A percentile compares a stretch with the other conserved stretches of the same genome.
Evolutionary conservation across 2,113 vertebrate genomes (phyloP).

Genomic region (Pitta sordida): DNA sequence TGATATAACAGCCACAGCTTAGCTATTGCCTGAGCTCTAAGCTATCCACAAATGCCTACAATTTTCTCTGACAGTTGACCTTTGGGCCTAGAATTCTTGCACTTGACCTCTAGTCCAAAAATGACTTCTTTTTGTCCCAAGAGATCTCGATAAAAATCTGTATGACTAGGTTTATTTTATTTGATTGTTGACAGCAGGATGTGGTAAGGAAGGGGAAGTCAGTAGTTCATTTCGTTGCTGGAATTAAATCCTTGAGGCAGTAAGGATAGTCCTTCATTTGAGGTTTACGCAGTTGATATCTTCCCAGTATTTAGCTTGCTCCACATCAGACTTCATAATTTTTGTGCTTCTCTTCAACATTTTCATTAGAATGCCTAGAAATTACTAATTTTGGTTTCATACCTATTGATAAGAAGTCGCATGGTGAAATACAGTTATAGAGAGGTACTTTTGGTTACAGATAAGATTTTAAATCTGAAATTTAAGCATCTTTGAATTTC

Average conservation of each 20-base stretch:
- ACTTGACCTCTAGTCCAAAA: neutral
- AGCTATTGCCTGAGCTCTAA: neutral
- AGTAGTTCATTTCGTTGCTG: neutral
- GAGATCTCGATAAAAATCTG: neutral
- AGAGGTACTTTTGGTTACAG: neutral
- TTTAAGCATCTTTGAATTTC: neutral
- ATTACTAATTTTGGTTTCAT: neutral
- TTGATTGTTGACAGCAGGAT: neutral
- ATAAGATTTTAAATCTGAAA: neutral
- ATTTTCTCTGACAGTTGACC: neutral
- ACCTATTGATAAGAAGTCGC: neutral
- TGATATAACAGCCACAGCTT: neutral
- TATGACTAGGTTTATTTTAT: constrained; percentile 9
- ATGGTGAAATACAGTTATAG: neutral
- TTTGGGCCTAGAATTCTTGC: neutral
- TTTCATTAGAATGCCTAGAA: neutral
- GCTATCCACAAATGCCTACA: neutral
- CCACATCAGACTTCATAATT: neutral
- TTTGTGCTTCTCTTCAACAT: neutral
- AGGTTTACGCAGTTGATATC: neutral
- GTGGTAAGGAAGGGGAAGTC: neutral
- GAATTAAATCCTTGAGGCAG: constrained; percentile 18
- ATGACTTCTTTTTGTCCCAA: neutral
- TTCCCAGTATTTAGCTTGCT: neutral
- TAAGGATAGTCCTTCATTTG: neutral